Base-by-base conservation (phyloP, 2,113 vertebrate species). In the Callocephalon fimbriatum region DNA sequence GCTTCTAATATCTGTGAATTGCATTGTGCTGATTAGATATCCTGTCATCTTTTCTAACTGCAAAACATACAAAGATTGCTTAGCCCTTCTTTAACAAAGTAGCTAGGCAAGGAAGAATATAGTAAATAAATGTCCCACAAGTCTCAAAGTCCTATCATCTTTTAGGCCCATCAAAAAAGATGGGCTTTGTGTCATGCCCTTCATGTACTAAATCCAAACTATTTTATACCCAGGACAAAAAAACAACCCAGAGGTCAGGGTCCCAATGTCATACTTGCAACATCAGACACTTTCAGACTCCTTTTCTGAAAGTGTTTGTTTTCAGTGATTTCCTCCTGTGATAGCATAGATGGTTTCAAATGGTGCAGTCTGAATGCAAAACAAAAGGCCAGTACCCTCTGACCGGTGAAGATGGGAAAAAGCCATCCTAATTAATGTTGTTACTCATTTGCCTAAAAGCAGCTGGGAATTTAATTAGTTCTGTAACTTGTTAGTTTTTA, bases 401-500 rank as follows among this genome's bases (percentile, higher is more conserved):
- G 92, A 91, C 56, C 45, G 35, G 23, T 25, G 54, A 66, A 75
- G 68, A 71, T 48, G 38, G 32, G 48, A 40, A 94, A 92, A 94
- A 68, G 38, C 42, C 68, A 72, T 58, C 42, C 27, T 92, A 90
- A 94, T 94, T 92, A 92, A 90, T 61, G 75, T 47, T 77, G 51
- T 63, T 81, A 78, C 15, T 93, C 35, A 0, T 77, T 95, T 77
- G n/a, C 88, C 70, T 95, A 56, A 93, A 96, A 92, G 56, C 94
- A 95, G 45, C 65, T 92, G 86, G 76, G 92, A 93, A 89, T 93
- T 93, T 86, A 94, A 91, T 93, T 92, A 96, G 37, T 42, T 68
- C 68, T 84, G 53, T 74, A 61, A 86, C 90, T 86, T 84, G 90
- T 96, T 95, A 67, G 83, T 90, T 92, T 86, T 96, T 90, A 97